A percentile compares a stretch with the other conserved stretches of the same genome.
Evolutionary conservation across 1,140 invertebrate genomes (phyloP).

Genomic region (Coelopa frigida): DNA sequence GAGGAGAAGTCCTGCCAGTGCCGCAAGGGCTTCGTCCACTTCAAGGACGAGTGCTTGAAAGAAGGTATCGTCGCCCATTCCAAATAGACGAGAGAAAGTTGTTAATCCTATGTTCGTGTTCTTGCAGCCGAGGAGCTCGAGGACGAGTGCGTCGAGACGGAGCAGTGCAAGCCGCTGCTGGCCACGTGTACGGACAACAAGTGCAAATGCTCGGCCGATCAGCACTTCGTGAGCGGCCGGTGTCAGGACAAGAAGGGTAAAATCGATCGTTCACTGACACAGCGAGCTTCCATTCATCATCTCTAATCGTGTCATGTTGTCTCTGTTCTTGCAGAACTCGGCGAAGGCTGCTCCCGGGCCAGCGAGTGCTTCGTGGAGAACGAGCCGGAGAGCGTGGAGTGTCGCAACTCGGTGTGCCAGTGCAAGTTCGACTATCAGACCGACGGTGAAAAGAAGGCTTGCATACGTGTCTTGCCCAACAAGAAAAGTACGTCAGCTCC

Average conservation of each 20-base stretch:
- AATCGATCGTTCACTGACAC: background rate
- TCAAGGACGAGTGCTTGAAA: constrained; percentile 44
- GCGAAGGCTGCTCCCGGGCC: constrained; percentile 41
- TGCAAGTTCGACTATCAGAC: constrained; percentile 46
- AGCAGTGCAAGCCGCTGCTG: constrained; percentile 40
- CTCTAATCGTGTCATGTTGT: background rate
- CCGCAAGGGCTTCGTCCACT: constrained; percentile 35
- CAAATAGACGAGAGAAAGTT: background rate
- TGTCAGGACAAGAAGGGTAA: constrained; percentile 32
- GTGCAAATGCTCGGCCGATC: constrained; percentile 31
- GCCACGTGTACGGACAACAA: constrained; percentile 33
- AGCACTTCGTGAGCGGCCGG: constrained; percentile 30
- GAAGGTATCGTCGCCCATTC: constrained; percentile 23
- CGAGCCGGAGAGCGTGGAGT: constrained; percentile 44
- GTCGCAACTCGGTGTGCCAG: constrained; percentile 49
- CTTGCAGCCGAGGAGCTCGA: constrained; percentile 29
- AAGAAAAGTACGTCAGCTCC: constrained; percentile 32
- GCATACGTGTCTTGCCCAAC: constrained; percentile 34
- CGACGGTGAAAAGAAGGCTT: constrained; percentile 33
- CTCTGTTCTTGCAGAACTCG: constrained; percentile 32
- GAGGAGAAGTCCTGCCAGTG: constrained; percentile 45
- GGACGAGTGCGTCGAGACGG: constrained; percentile 35
- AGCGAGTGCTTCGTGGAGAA: constrained; percentile 46
- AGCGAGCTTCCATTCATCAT: background rate
- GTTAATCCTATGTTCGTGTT: background rate